A percentile compares a stretch with the other conserved stretches of the same genome.
These are phyloP conservation scores for Austrolebias charrua DNA, from an alignment of 2,797 vertebrate species.

Conservation along the genomic window DNA sequence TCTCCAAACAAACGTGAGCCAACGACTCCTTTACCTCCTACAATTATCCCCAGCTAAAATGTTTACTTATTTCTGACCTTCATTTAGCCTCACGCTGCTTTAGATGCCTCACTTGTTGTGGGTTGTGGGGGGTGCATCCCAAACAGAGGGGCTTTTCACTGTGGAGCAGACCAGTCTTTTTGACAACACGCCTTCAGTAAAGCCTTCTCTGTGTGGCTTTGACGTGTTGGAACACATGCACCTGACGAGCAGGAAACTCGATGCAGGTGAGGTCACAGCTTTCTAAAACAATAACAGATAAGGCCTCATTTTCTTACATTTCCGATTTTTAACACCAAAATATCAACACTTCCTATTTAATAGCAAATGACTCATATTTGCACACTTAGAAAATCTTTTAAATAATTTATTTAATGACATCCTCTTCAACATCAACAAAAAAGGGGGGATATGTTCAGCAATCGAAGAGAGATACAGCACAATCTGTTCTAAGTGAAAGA, in stretches of 20 bases:
- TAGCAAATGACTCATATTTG: neutral
- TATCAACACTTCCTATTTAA: constrained; percentile 27
- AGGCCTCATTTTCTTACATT: constrained; percentile 30
- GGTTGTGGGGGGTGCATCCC: constrained; percentile 32
- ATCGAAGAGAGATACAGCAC: constrained; percentile 18
- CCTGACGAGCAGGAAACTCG: constrained; percentile 32
- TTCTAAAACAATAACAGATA: constrained; percentile 15
- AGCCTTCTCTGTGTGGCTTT: constrained; percentile 45
- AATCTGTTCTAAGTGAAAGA: constrained; percentile 30
- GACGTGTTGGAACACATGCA: constrained; percentile 62
- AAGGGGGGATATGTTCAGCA: too few relatives aligned
- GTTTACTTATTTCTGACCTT: constrained; percentile 56
- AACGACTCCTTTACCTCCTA: constrained; percentile 37
- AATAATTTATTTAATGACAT: neutral
- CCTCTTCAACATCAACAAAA: neutral
- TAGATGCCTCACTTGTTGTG: constrained; percentile 50
- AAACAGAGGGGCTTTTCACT: constrained; percentile 52
- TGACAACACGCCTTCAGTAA: constrained; percentile 48
- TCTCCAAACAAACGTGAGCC: constrained; percentile 14
- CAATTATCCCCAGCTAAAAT: constrained; percentile 42
- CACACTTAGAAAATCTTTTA: constrained; percentile 11
- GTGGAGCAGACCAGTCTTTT: constrained; percentile 41
- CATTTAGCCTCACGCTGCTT: constrained; percentile 34
- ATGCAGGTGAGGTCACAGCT: constrained; percentile 19
- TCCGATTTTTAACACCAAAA: constrained; percentile 18